Evolutionary conservation across 64 coral and sea anemone species (phyloP), one percentile per base, ranked within the genome.

Genomic region (Stichodactyla helianthus): DNA sequence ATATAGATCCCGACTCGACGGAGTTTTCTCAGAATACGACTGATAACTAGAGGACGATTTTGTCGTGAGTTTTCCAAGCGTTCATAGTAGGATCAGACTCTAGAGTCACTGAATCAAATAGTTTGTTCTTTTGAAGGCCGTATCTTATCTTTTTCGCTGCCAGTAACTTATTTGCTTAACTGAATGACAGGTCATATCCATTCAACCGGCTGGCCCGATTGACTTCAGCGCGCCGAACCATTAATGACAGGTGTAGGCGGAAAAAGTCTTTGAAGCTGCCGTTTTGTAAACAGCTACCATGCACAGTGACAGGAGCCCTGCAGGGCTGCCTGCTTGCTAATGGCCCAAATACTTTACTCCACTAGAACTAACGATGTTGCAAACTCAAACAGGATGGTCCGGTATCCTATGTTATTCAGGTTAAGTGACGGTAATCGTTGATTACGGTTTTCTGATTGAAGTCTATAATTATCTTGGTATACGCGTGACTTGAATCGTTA

Each of bases 1-100:
- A 63, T 90, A 64, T 78, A 58, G 83, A 78, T 90, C 63, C 78
- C 68, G 26, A 35, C n/a, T 31, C 8, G 9, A 58, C 55, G 14
- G 62, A 65, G 20, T 22, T 65, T n/a, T 65, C 62, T 2, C 10
- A 31, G 4, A 9, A 11, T 0, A 26, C 68, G 5, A 74, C 26
- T 11, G 23, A 23, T 74, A 74, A 74, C 25, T 23, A 27, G 12
- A 26, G 23, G 35, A 44, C 35, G 35, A 44, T 44, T 44, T 44
- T 44, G 35, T 44, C 35, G 35, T 44, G 35, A 44, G 35, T 44
- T 44, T 44, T 44, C 35, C 35, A 44, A 44, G 1, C 35, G 35
- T 44, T 44, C 35, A 44, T 44, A 44, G 35, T 44, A 3, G 35
- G 35, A 71, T 3, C n/a, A 71, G 68, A 74, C 68, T 12, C 23